Base-by-base conservation (phyloP, 2,888 invertebrate species). In the Drosophila recens region DNA sequence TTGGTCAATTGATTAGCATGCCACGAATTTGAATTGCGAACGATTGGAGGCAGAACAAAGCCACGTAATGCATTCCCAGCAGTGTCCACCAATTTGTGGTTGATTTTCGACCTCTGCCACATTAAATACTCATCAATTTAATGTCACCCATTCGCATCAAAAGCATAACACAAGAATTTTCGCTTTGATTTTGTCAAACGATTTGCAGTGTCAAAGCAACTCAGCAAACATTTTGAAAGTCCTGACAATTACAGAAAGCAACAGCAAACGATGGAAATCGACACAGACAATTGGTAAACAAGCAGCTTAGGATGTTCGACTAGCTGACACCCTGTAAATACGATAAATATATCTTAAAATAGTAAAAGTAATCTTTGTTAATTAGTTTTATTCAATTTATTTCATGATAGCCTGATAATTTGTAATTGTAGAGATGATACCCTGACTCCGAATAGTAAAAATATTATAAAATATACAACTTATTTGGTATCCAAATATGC, bases 191-290 rank as follows among this genome's bases (percentile, higher is more conserved):
- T 49, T 53, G 57, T 17, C 59, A 59, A 70, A 59, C 54, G 46
- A 56, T 61, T 72, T 56, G 23, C 66, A 11, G 4, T 34, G 36
- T 48, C 56, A 71, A 72, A 66, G 56, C 36, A 34, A 45, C 45
- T 54, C 34, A 0, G 40, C 52, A 63, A 71, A 17, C 23, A 20
- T 38, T 68, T 48, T 20, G 36, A 52, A 48, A 48, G 23, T 30
- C 20, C 10, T 52, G 30, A 42, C 30, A 43, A 42, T 13, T 15
- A 9, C 48, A 23, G 34, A 3, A 43, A n/a, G 15, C 13, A 42
- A 13, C 27, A 11, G 10, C n/a, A 48, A n/a, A 17, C 15, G 23
- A n/a, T 36, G 17, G 23, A 52, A 34, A 51, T 20, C n/a, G 13
- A 20, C 20, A 10, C 17, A 33, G n/a, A 34, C 10, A 33, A 34